Base-by-base conservation (phyloP, 2,888 invertebrate genomes). In the Metallyticus violacea region DNA sequence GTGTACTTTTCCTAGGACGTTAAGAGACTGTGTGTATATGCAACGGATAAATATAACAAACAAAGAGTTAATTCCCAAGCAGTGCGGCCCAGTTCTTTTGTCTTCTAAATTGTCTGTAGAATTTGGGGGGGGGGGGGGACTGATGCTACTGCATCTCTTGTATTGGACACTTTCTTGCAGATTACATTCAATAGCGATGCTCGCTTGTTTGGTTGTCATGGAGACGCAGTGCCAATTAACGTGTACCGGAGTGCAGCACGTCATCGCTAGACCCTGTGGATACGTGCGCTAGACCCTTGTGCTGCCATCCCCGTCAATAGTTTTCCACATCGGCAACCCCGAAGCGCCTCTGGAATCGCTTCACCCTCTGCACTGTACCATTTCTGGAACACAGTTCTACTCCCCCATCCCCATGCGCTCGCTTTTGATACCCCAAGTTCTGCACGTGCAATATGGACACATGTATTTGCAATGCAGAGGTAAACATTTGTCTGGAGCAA, bases 141-240 rank as follows among this genome's bases (percentile, higher is more conserved):
- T n/a, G n/a, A n/a, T n/a, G n/a, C n/a, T n/a, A n/a, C n/a, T n/a
- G n/a, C n/a, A n/a, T n/a, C n/a, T n/a, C 15, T 62, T 15, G 3
- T 62, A 22, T 62, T 62, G 40, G 40, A 62, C 40, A 62, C 15
- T 62, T 15, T 62, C 40, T 62, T 62, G 40, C 15, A 62, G 40
- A 62, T 15, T 3, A 62, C 15, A 62, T 62, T 15, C 2, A 62
- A 62, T 62, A 62, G 2, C 15, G 40, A 77, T 83, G 28, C 77
- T 83, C 83, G 77, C 83, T 77, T 83, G 83, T 83, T 83, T 83
- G 83, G 83, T 83, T 83, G 83, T 62, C 83, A 83, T 83, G 26
- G 83, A 83, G 83, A 83, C 77, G n/a, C 83, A 83, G 83, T 83
- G 83, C 83, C 83, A 83, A 83, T 83, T 83, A 83, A 77, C 83